Evolutionary conservation across 2,113 vertebrate species (phyloP).

Genomic region (Eleginops maclovinus): DNA sequence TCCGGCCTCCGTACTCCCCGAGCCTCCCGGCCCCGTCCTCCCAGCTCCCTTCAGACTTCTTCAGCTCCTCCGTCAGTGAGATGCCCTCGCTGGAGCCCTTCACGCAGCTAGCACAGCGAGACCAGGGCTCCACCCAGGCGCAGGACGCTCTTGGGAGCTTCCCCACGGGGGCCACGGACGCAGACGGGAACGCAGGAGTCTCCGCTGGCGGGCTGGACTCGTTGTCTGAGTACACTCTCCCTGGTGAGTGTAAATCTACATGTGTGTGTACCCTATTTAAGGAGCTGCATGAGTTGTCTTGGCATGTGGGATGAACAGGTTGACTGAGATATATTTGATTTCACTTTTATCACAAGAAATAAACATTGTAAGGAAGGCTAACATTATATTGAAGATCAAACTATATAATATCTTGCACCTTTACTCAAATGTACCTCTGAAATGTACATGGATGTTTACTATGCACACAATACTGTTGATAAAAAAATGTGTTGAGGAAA

Average conservation of each 20-base stretch:
- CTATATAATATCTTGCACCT: no score
- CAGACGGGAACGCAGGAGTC: conserved; percentile 65
- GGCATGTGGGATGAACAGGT: no score
- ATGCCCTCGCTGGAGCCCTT: conserved; percentile 86
- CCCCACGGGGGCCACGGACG: conserved; percentile 73
- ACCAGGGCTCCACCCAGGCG: conserved; percentile 84
- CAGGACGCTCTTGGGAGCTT: conserved; percentile 91
- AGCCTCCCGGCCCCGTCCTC: conserved; percentile 86
- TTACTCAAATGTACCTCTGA: no score
- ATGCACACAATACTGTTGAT: no score
- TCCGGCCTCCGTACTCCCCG: conserved; percentile 87
- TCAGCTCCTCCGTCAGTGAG: conserved; percentile 77
- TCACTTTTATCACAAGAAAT: no score
- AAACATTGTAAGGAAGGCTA: no score
- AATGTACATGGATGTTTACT: no score
- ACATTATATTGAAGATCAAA: no score
- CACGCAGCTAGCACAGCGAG: conserved; percentile 78
- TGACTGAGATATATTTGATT: no score
- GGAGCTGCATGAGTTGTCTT: background rate
- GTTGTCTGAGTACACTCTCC: conserved; percentile 84
- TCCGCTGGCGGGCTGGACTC: conserved; percentile 79
- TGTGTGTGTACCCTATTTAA: no score
- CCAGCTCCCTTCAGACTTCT: conserved; percentile 86
- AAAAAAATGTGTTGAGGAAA: no score
- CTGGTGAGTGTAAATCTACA: conserved; percentile 77